These are phyloP conservation scores for Uropetala carovei DNA, from an alignment of 2,888 invertebrate species.

Conservation along the genomic window DNA sequence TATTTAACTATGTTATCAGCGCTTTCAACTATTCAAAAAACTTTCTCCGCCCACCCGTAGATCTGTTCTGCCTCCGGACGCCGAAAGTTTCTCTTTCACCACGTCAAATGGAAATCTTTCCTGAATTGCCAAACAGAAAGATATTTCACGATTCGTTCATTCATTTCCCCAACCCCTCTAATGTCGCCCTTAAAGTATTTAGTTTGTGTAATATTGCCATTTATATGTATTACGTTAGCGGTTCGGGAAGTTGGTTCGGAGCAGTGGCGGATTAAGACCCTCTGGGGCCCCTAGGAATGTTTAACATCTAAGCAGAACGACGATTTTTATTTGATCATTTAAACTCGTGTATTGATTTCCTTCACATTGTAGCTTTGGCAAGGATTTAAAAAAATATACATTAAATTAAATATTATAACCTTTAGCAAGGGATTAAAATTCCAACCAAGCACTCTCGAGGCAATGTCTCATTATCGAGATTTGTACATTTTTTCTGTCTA, in stretches of 20 bases:
- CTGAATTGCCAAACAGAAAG: neutral
- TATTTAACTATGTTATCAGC: neutral
- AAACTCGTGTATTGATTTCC: too few relatives aligned
- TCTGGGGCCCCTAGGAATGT: neutral
- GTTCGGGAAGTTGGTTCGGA: neutral
- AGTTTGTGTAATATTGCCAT: neutral
- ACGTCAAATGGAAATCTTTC: neutral
- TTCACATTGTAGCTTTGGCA: too few relatives aligned
- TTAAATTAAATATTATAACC: too few relatives aligned
- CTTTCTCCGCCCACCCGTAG: neutral
- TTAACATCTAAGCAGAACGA: neutral
- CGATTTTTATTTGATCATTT: neutral
- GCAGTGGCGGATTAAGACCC: neutral
- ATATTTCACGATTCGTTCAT: neutral
- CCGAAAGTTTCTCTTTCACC: neutral
- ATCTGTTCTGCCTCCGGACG: neutral
- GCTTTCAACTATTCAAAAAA: neutral
- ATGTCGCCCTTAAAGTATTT: neutral
- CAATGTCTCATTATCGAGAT: too few relatives aligned
- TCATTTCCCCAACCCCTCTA: neutral
- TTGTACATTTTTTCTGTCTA: too few relatives aligned
- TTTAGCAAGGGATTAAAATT: too few relatives aligned
- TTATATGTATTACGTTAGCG: neutral
- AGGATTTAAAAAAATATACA: too few relatives aligned
- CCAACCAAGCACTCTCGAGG: too few relatives aligned